Conservation (phyloP, 1,140 invertebrate genomes). For the Akabosia matsudoensis region DNA sequence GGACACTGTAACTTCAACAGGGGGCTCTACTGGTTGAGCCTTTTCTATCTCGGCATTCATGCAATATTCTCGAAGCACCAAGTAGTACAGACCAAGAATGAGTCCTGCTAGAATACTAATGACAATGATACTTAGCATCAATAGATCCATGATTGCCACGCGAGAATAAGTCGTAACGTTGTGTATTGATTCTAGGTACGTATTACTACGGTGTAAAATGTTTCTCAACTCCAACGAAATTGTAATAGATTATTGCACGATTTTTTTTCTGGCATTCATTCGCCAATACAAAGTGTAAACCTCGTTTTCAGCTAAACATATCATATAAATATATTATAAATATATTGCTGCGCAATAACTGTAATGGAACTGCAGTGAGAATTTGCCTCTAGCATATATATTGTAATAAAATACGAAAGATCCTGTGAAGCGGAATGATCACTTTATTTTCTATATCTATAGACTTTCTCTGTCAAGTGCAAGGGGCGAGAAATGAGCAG, state of each 20-base stretch:
- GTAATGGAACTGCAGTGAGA: background rate
- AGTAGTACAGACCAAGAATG: slow-evolving; percentile 42
- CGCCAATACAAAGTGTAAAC: no score
- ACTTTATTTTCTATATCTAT: no score
- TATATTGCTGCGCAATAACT: background rate
- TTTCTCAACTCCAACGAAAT: background rate
- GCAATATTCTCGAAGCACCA: slow-evolving; percentile 42
- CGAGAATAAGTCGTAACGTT: background rate
- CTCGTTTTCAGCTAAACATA: no score
- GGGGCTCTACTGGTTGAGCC: slow-evolving; percentile 28
- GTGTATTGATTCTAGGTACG: background rate
- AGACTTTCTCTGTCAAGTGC: background rate
- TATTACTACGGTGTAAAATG: background rate
- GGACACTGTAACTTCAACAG: slow-evolving; percentile 13
- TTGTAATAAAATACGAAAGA: background rate
- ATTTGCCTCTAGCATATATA: background rate
- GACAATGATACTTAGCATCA: slow-evolving; percentile 44
- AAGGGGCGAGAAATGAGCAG: background rate
- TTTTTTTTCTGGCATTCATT: no score
- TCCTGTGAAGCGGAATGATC: background rate
- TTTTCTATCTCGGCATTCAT: slow-evolving; percentile 29
- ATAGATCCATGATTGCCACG: slow-evolving; percentile 41
- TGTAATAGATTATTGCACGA: no score
- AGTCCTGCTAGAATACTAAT: slow-evolving; percentile 43
- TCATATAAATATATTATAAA: no score